phyloP scores from a whole-genome alignment of 2,888 invertebrate species.

The Campoplex nolae region DNA sequence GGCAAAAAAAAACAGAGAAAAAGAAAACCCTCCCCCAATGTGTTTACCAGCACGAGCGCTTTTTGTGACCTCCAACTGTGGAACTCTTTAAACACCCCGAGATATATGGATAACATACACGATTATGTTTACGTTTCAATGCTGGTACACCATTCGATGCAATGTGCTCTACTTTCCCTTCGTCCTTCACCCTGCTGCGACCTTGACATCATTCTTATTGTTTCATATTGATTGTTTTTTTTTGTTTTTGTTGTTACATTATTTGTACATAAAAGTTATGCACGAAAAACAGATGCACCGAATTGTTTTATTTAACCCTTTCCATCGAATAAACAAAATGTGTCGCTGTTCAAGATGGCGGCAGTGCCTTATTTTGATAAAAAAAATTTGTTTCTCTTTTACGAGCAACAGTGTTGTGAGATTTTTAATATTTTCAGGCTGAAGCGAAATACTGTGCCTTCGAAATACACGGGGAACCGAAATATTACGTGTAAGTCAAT shows the following conservation, averaged over 20 bases:
- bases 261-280: slow-evolving; percentile 35
- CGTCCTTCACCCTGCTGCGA: slow-evolving; percentile 30
- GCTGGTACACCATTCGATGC: slow-evolving; percentile 18
- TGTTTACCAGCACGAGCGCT: slow-evolving; percentile 38
- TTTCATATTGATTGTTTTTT: slow-evolving; percentile 32
- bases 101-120: slow-evolving; percentile 10
- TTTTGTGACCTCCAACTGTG: slow-evolving; percentile 20
- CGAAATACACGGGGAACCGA: slow-evolving; percentile 84
- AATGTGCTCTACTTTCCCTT: slow-evolving; percentile 33
- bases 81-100: slow-evolving; percentile 6
- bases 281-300: slow-evolving; percentile 11
- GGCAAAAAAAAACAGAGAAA: slow-evolving; percentile 11
- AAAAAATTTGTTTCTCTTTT: not conserved
- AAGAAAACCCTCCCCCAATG: slow-evolving; percentile 20
- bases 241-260: slow-evolving; percentile 9
- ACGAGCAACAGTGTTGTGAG: slow-evolving; percentile 1
- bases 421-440: slow-evolving; percentile 75
- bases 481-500: slow-evolving; percentile 84
- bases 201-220: slow-evolving; percentile 56
- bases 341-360: not conserved
- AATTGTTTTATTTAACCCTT: slow-evolving; percentile 37
- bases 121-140: slow-evolving; percentile 45
- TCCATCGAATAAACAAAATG: not conserved
- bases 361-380: slow-evolving; percentile 16
- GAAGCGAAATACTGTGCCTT: slow-evolving; percentile 85